Evolutionary conservation across 2,797 vertebrate genomes (phyloP).

Genomic region (Danionella dracula): DNA sequence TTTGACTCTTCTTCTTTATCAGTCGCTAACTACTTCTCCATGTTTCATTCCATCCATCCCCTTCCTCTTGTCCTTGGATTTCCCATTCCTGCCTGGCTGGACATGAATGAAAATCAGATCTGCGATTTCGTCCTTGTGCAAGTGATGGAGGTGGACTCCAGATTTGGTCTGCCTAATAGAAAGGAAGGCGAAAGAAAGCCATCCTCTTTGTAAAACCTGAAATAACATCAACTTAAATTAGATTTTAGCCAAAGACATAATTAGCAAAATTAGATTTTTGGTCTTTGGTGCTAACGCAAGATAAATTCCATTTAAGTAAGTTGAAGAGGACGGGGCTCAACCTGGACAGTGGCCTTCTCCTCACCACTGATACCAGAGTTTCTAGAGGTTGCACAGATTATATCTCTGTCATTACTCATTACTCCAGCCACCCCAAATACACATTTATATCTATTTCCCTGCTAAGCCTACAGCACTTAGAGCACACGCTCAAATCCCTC

Average conservation of each 20-base stretch:
- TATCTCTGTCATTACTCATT: slow-evolving; percentile 32
- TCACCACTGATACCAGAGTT: slow-evolving; percentile 15
- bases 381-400: slow-evolving; percentile 35
- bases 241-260: slow-evolving; percentile 69
- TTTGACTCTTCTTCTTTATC: slow-evolving; percentile 32
- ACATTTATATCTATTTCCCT: slow-evolving; percentile 38
- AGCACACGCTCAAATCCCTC: background rate
- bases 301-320: slow-evolving; percentile 70
- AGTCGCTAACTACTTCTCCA: slow-evolving; percentile 41
- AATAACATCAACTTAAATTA: slow-evolving; percentile 65
- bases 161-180: background rate
- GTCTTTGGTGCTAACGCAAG: slow-evolving; percentile 71
- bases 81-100: background rate
- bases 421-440: slow-evolving; percentile 4
- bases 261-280: slow-evolving; percentile 69
- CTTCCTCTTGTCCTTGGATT: background rate
- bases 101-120: background rate
- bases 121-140: background rate
- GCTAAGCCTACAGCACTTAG: slow-evolving; percentile 19
- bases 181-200: background rate
- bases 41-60: slow-evolving; percentile 36
- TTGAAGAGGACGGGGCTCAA: slow-evolving; percentile 28
- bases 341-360: slow-evolving; percentile 1
- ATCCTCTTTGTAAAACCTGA: slow-evolving; percentile 53
- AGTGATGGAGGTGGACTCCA: slow-evolving; percentile 10